A percentile compares a stretch with the other conserved stretches of the same genome.
phyloP scores from a whole-genome alignment of 1,140 invertebrate species.

The Gryllus bimaculatus region DNA sequence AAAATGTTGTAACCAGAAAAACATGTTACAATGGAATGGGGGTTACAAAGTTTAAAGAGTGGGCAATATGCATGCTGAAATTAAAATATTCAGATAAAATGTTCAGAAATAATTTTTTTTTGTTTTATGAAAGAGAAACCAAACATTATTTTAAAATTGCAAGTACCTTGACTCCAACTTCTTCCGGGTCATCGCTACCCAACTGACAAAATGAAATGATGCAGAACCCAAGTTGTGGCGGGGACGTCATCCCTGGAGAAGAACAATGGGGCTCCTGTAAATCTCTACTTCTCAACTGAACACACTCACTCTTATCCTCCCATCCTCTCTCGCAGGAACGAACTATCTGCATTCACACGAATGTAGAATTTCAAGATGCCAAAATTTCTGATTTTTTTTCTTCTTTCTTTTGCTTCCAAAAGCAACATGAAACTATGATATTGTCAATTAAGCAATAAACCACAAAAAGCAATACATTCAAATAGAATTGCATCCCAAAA shows the following conservation, averaged over 20 bases:
- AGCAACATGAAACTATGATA: not conserved
- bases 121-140: not conserved
- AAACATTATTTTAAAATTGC: not conserved
- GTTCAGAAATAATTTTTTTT: not conserved
- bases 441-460: too few relatives aligned
- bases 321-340: too few relatives aligned
- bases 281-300: not conserved
- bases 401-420: not conserved
- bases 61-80: not conserved
- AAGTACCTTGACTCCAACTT: not conserved
- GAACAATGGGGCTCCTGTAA: not conserved
- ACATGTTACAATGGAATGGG: not conserved
- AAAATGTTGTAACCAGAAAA: conserved; percentile 1
- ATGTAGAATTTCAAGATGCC: too few relatives aligned
- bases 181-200: not conserved
- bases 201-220: not conserved
- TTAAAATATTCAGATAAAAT: not conserved
- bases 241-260: not conserved
- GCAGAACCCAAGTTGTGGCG: not conserved
- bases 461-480: too few relatives aligned
- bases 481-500: too few relatives aligned
- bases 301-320: not conserved
- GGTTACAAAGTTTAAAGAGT: not conserved
- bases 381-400: not conserved
- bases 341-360: too few relatives aligned